Base-by-base conservation (phyloP, 2,797 vertebrate genomes). In the Typhlichthys subterraneus region DNA sequence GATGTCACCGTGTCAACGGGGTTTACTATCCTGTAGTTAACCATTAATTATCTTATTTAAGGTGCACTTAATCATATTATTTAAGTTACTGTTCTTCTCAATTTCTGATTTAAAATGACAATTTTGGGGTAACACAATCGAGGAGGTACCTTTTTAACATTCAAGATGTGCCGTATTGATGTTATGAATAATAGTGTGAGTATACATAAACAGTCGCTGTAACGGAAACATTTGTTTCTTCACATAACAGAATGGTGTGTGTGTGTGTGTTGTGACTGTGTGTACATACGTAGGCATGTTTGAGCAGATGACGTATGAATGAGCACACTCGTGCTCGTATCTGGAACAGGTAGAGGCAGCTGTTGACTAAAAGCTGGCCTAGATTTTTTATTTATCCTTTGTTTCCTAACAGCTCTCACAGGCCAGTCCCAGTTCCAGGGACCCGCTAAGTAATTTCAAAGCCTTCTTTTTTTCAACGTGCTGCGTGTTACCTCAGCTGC, bases 381-480 rank as follows among this genome's bases (percentile, higher is more conserved):
- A 56, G 19, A 51, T 57, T 52, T 23, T 45, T 38, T 38, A 29
- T 62, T 56, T 17, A 42, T 52, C 23, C 60, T 31, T 38, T 38
- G 54, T 33, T 12, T 3, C 57, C 38, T 33, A 57, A 49, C 59
- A 55, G 70, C 75, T 73, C 75, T 70, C 68, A 57, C 29, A 13
- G 65, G 45, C 68, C 62, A 5, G 12, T 69, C 48, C 54, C 46
- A n/a, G 47, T 58, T 70, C 71, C 61, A 54, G 63, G 50, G 53
- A 56, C 63, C 69, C 10, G 57, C 3, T 23, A 23, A 23, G 60
- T 19, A 57, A 75, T 75, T 83, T 81, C 80, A 82, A 75, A 80
- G 69, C 42, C 47, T 29, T 81, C 81, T 63, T 81, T 82, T 63
- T 73, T 65, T 75, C 75, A 13, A 48, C 80, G 66, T 80, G 67